These are phyloP conservation scores for Diabrotica balteata DNA, from an alignment of 2,888 invertebrate genomes.

Conservation along the genomic window DNA sequence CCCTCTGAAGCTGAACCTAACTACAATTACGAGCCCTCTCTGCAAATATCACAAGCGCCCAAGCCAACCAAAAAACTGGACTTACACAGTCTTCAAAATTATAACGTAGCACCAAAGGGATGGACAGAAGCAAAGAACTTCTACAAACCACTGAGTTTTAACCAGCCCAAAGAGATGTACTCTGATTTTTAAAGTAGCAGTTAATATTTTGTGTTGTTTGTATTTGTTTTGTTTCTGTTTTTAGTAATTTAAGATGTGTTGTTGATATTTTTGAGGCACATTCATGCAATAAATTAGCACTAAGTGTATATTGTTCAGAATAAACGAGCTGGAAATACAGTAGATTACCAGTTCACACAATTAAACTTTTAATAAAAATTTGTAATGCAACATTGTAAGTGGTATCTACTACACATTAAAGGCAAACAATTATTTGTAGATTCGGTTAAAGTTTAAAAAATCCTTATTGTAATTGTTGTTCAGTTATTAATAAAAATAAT, in stretches of 20 bases:
- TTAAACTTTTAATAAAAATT: too few species aligned
- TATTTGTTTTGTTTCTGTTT: slow-evolving; percentile 25
- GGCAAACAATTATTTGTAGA: neutral
- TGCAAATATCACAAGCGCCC: slow-evolving; percentile 25
- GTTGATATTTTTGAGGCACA: slow-evolving; percentile 23
- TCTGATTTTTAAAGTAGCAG: slow-evolving; percentile 45
- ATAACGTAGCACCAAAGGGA: slow-evolving; percentile 84
- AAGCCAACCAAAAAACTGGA: slow-evolving; percentile 47
- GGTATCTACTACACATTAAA: too few species aligned
- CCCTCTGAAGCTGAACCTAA: slow-evolving; percentile 39
- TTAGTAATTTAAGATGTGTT: slow-evolving; percentile 19
- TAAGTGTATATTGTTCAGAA: too few species aligned
- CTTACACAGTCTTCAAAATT: slow-evolving; percentile 64
- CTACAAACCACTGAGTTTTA: slow-evolving; percentile 78
- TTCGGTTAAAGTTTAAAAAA: neutral
- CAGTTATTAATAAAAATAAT: slow-evolving; percentile 6
- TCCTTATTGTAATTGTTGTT: neutral
- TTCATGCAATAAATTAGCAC: too few species aligned
- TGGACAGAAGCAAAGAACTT: slow-evolving; percentile 76
- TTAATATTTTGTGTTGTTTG: slow-evolving; percentile 22
- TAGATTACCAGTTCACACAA: too few species aligned
- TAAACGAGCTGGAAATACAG: too few species aligned
- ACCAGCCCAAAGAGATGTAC: slow-evolving; percentile 54
- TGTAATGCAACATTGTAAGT: too few species aligned
- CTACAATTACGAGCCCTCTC: slow-evolving; percentile 28